phyloP scores from a whole-genome alignment of 2,113 vertebrate genomes.

The Phrynosoma platyrhinos region DNA sequence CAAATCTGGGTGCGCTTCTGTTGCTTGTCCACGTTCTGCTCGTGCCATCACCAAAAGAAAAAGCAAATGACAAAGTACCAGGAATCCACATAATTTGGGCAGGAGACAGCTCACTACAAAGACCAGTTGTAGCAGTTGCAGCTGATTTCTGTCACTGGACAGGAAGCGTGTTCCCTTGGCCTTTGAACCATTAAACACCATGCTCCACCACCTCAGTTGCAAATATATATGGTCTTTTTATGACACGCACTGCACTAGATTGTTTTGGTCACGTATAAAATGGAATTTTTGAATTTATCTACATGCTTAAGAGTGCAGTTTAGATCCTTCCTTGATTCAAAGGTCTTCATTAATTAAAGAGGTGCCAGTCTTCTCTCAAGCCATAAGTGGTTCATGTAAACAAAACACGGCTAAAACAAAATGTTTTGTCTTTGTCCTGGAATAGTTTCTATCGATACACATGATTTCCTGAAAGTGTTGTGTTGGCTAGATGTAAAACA shows the following conservation, averaged over 20 bases:
- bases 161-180: constrained; percentile 50
- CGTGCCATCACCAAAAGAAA: constrained; percentile 62
- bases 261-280: constrained; percentile 85
- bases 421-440: constrained; percentile 69
- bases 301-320: constrained; percentile 69
- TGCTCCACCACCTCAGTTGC: constrained; percentile 61
- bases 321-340: constrained; percentile 58
- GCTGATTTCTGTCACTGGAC: constrained; percentile 53
- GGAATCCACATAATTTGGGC: constrained; percentile 65
- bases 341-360: constrained; percentile 64
- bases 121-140: constrained; percentile 44
- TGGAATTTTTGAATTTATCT: constrained; percentile 75
- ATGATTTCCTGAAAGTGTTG: constrained; percentile 92
- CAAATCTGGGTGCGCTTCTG: constrained; percentile 62
- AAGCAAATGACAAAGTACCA: constrained; percentile 53
- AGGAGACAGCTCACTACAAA: constrained; percentile 57
- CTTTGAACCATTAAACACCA: constrained; percentile 40
- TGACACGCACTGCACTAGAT: constrained; percentile 49
- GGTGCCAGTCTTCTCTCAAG: constrained; percentile 65
- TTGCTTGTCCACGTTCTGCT: constrained; percentile 64
- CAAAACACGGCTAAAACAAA: constrained; percentile 79
- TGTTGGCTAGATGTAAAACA: constrained; percentile 93
- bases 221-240: constrained; percentile 62
- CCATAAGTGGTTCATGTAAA: constrained; percentile 83
- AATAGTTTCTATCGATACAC: constrained; percentile 84